A percentile compares a stretch with the other conserved stretches of the same genome.
Conservation (phyloP, 2,888 invertebrate genomes). For the Drosophila hamatofila region DNA sequence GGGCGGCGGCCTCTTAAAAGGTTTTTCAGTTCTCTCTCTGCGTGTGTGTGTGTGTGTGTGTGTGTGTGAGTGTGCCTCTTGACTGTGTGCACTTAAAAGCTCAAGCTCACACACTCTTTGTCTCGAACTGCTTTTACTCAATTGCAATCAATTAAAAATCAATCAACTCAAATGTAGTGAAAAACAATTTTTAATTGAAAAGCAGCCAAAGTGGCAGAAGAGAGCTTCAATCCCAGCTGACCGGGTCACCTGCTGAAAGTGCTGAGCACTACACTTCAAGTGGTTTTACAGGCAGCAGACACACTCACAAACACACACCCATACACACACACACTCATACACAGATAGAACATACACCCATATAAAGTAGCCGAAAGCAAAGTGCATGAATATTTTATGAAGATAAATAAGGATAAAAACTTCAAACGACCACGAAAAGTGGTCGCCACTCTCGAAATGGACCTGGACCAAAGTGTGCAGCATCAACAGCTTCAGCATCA, state of each 20-base stretch:
- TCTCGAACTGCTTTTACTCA: conserved; percentile 56
- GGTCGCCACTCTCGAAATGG: conserved; percentile 51
- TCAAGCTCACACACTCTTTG: conserved; percentile 37
- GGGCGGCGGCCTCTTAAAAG: conserved; percentile 45
- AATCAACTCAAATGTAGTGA: conserved; percentile 81
- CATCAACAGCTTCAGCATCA: conserved; percentile 24
- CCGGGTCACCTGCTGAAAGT: conserved; percentile 46
- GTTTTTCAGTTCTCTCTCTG: conserved; percentile 38
- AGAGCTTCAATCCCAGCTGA: conserved; percentile 48
- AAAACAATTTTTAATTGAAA: conserved; percentile 80
- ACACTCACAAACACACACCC: conserved; percentile 18
- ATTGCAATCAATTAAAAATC: conserved; percentile 80
- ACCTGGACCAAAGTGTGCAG: conserved; percentile 45
- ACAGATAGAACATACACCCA: conserved; percentile 11
- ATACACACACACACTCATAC: neutral
- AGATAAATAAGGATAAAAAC: conserved; percentile 81
- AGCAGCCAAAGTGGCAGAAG: conserved; percentile 48
- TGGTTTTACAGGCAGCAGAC: conserved; percentile 49
- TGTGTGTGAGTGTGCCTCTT: conserved; percentile 17
- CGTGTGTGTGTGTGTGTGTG: conserved; percentile 5
- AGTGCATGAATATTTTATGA: conserved; percentile 81
- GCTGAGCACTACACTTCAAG: conserved; percentile 57
- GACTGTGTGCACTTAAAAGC: conserved; percentile 39
- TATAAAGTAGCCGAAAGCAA: conserved; percentile 57
- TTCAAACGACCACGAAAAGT: conserved; percentile 78